Base-by-base conservation (phyloP, 2,113 vertebrate species). In the Anhinga anhinga region DNA sequence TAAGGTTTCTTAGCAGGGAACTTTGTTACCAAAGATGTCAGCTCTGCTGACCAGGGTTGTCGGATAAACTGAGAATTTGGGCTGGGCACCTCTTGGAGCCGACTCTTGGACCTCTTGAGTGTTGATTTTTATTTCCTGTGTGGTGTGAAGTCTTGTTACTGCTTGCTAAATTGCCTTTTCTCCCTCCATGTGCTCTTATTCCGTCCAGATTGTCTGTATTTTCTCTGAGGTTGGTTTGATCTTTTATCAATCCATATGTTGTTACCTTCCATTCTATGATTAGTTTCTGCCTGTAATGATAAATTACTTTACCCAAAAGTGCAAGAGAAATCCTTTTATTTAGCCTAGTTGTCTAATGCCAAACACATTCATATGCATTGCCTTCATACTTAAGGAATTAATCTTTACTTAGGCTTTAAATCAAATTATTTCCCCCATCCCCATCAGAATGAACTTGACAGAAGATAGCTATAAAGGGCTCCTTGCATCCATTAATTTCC, bases 101-200 rank as follows among this genome's bases (percentile, higher is more conserved):
- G 2, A 5, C 7, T 79, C 62, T 26, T 11, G 23, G 49, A 20
- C 49, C 76, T 44, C 52, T 45, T 9, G n/a, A 63, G 72, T 15
- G 76, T 52, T 86, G 73, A 58, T 85, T 85, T 85, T 94, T 45
- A 55, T 96, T 96, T 96, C 88, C 84, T 49, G 12, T 27, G 74
- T 13, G 61, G 15, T 58, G 61, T 7, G 17, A 55, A 34, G 42
- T 45, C 42, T 86, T 7, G 1, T 20, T 67, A 21, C n/a, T 73
- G 23, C 23, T 56, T 15, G 47, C n/a, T 77, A 0, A 69, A 16
- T 44, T 83, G 38, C 80, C 30, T 91, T 47, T 91, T 42, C 72
- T 65, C 63, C 22, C 26, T 61, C 90, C 52, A 15, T 11, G 34
- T 40, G 58, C 65, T 79, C 52, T 86, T 80, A 66, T 52, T 91